Percentiles rank a stretch among this genome's conserved stretches.
phyloP scores from a whole-genome alignment of 92 coral and sea anemone species.

The Pocillopora grandis region DNA sequence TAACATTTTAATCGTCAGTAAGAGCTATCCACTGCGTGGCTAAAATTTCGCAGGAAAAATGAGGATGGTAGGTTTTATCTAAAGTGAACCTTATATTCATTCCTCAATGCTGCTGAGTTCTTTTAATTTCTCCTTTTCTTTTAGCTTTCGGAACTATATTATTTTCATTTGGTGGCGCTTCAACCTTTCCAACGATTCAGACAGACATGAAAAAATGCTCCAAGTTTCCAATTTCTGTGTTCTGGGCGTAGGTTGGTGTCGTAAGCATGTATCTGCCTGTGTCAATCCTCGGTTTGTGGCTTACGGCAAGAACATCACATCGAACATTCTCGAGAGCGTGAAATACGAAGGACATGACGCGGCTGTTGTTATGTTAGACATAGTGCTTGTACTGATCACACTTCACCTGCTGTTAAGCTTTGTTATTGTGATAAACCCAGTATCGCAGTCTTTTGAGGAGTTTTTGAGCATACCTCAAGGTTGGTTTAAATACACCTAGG shows the following conservation, averaged over 20 bases:
- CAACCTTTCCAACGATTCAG: slow-evolving; percentile 95
- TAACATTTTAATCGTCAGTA: too few species aligned
- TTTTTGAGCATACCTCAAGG: slow-evolving; percentile 60
- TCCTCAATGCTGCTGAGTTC: too few species aligned
- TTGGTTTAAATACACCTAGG: neutral
- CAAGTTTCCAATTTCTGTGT: slow-evolving; percentile 67
- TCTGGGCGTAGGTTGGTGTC: slow-evolving; percentile 74
- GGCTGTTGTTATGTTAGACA: slow-evolving; percentile 54
- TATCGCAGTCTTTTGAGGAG: slow-evolving; percentile 89
- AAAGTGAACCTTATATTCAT: neutral
- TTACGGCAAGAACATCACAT: slow-evolving; percentile 65
- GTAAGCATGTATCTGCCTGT: slow-evolving; percentile 87
- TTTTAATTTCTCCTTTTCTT: neutral
- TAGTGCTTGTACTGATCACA: slow-evolving; percentile 74
- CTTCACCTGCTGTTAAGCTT: slow-evolving; percentile 87
- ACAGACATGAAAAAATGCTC: slow-evolving; percentile 88
- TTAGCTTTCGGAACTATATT: slow-evolving; percentile 92
- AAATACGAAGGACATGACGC: slow-evolving; percentile 36
- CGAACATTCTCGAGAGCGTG: slow-evolving; percentile 68
- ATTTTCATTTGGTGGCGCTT: slow-evolving; percentile 95
- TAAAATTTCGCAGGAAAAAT: too few species aligned
- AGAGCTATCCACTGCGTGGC: too few species aligned
- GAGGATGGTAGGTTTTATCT: neutral
- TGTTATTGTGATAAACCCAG: slow-evolving; percentile 90
- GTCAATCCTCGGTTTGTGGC: slow-evolving; percentile 74